Conservation (phyloP, 2,888 invertebrate species). For the Polymixis flavicincta region DNA sequence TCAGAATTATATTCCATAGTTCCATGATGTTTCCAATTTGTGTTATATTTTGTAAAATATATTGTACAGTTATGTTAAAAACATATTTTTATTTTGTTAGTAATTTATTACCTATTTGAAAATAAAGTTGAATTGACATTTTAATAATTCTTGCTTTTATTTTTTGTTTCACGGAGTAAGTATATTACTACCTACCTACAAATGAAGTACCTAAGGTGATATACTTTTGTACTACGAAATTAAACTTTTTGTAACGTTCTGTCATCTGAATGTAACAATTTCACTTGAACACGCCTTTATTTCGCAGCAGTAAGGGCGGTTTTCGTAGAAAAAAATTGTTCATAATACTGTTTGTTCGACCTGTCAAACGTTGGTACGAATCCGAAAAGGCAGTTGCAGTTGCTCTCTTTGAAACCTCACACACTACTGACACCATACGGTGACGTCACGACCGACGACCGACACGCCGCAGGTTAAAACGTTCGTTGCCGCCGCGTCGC, state of each 20-base stretch:
- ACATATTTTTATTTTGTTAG: slow-evolving; percentile 67
- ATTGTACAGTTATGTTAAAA: slow-evolving; percentile 52
- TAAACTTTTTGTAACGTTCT: no score
- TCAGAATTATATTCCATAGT: slow-evolving; percentile 47
- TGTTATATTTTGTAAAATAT: slow-evolving; percentile 57
- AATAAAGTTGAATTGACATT: slow-evolving; percentile 56
- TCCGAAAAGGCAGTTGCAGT: background rate
- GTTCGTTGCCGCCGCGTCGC: no score
- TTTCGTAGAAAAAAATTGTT: background rate
- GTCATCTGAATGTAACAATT: background rate
- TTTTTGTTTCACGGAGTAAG: background rate
- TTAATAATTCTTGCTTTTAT: slow-evolving; percentile 13
- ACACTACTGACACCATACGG: no score
- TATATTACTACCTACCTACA: background rate
- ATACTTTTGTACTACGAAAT: background rate
- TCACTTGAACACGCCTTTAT: background rate
- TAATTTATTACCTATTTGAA: slow-evolving; percentile 68
- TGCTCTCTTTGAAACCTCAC: background rate
- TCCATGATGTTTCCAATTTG: slow-evolving; percentile 54
- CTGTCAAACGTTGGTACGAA: background rate
- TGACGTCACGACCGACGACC: no score
- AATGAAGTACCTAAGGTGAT: background rate
- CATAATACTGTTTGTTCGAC: background rate
- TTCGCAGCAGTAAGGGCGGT: background rate
- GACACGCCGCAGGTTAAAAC: no score